Conservation (phyloP, 2,888 invertebrate genomes). For the Panzeria rudis region DNA sequence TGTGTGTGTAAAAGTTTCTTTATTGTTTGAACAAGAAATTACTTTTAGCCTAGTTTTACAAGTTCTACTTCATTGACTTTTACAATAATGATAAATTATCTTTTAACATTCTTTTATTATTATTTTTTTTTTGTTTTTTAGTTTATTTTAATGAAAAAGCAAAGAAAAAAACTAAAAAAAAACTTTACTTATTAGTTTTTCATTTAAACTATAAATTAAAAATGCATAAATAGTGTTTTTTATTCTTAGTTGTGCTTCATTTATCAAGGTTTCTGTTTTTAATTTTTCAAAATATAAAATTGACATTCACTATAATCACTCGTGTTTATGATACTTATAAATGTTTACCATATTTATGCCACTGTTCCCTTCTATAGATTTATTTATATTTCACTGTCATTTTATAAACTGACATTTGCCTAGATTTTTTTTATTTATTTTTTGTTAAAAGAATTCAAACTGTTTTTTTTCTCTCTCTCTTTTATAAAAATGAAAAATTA, state of each 20-base stretch:
- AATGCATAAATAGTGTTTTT: constrained; percentile 2
- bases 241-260: constrained; percentile 25
- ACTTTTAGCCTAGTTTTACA: constrained; percentile 71
- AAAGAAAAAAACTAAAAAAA: constrained; percentile 2
- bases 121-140: not conserved
- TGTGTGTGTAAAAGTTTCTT: not conserved
- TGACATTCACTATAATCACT: constrained; percentile 51
- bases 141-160: constrained; percentile 33
- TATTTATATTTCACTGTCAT: constrained; percentile 68
- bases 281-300: constrained; percentile 63
- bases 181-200: constrained; percentile 35
- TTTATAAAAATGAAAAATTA: constrained; percentile 49
- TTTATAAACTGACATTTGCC: constrained; percentile 67
- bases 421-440: constrained; percentile 42
- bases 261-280: constrained; percentile 62
- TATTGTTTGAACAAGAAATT: constrained; percentile 60
- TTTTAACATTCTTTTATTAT: constrained; percentile 8
- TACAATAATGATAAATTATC: constrained; percentile 70
- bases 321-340: not conserved
- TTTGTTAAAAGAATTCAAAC: constrained; percentile 28
- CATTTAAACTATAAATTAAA: constrained; percentile 51
- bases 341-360: constrained; percentile 3
- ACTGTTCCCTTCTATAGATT: constrained; percentile 26
- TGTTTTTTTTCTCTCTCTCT: constrained; percentile 16
- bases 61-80: constrained; percentile 70